Conservation (phyloP, 2,888 invertebrate genomes). For the Pristionchus exspectatus region DNA sequence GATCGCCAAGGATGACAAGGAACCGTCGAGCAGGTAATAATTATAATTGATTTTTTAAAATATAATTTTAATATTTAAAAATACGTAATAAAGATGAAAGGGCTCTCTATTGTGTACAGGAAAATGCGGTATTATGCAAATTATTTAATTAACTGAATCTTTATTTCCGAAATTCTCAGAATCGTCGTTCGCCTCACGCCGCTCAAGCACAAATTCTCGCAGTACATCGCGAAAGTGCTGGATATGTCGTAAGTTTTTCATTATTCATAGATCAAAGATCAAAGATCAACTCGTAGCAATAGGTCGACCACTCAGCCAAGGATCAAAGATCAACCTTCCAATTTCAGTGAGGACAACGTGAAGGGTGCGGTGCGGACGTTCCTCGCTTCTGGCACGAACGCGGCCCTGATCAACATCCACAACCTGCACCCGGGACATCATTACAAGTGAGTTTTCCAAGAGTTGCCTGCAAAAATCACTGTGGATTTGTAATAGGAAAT, state of each 20-base stretch:
- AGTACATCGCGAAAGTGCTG: conserved; percentile 75
- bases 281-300: too few relatives aligned
- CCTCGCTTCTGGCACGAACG: conserved; percentile 69
- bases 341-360: conserved; percentile 66
- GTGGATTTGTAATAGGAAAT: too few relatives aligned
- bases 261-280: not conserved
- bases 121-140: not conserved
- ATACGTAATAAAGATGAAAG: too few relatives aligned
- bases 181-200: conserved; percentile 67
- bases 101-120: too few relatives aligned
- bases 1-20: conserved; percentile 49
- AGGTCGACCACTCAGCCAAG: too few relatives aligned
- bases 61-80: not conserved
- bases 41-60: too few relatives aligned
- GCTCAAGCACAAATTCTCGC: conserved; percentile 68
- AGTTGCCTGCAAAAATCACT: too few relatives aligned
- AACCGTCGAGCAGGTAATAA: conserved; percentile 40
- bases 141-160: not conserved
- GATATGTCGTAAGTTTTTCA: conserved; percentile 65
- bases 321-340: not conserved
- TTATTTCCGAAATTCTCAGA: not conserved
- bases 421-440: conserved; percentile 74
- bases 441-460: conserved; percentile 63
- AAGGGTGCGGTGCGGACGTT: conserved; percentile 75
- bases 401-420: conserved; percentile 71